Conservation (phyloP, 2,113 vertebrate genomes). For the Onychorhynchus coronatus region DNA sequence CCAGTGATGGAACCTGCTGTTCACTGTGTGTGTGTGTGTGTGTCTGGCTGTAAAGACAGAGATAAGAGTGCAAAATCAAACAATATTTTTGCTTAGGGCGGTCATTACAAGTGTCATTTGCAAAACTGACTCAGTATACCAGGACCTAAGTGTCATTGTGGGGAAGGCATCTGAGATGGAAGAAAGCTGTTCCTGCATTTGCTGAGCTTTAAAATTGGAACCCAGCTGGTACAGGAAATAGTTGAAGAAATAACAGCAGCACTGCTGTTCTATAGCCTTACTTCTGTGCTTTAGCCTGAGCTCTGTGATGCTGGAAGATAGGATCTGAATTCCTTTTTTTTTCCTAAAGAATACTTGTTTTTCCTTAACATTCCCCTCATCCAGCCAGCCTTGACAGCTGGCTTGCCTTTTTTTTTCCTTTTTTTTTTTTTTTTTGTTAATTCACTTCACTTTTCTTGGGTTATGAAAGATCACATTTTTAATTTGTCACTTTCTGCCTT, state of each 20-base stretch:
- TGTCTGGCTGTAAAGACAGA: not conserved
- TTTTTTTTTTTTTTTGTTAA: not conserved
- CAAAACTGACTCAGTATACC: not conserved
- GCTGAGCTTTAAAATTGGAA: not conserved
- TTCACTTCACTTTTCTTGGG: not conserved
- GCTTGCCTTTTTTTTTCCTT: not conserved
- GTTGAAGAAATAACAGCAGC: not conserved
- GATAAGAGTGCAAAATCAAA: not conserved
- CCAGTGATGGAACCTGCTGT: not conserved
- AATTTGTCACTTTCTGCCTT: not conserved
- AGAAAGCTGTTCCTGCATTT: not conserved
- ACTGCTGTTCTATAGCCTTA: not conserved
- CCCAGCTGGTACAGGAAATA: not conserved
- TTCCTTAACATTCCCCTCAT: fast-evolving
- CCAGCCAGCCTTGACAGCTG: not conserved
- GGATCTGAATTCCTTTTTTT: not conserved
- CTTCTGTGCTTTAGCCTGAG: not conserved
- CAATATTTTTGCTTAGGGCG: not conserved
- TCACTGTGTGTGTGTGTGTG: not conserved
- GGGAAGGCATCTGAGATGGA: not conserved
- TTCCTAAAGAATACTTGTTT: not conserved
- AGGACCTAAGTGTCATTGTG: not conserved
- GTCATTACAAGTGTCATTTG: not conserved
- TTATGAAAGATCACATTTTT: not conserved
- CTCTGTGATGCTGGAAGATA: not conserved